These are phyloP conservation scores for Hymenochirus boettgeri DNA, from an alignment of 2,113 vertebrate species.

Conservation along the genomic window DNA sequence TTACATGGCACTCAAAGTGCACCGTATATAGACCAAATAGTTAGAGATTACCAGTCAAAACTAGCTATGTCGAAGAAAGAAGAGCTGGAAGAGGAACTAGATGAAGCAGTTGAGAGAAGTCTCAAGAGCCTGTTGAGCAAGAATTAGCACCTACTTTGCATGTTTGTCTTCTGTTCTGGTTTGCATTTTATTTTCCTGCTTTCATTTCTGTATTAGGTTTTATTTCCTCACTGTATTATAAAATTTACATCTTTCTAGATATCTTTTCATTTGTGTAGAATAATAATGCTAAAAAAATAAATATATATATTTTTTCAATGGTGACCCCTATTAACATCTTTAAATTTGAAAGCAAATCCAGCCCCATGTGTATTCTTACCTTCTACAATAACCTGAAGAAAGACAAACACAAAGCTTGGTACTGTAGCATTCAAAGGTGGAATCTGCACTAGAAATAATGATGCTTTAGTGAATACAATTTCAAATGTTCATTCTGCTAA, in stretches of 20 bases:
- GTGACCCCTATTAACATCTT: constrained; percentile 47
- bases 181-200: constrained; percentile 44
- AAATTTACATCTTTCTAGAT: constrained; percentile 62
- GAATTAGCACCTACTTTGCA: constrained; percentile 70
- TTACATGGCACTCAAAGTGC: constrained; percentile 96
- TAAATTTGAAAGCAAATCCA: too few species aligned
- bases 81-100: constrained; percentile 94
- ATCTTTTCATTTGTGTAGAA: constrained; percentile 63
- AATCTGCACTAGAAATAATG: too few species aligned
- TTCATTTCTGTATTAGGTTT: constrained; percentile 37
- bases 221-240: constrained; percentile 65
- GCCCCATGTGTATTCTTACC: too few species aligned
- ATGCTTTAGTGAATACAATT: too few species aligned
- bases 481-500: too few species aligned
- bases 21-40: constrained; percentile 97
- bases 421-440: too few species aligned
- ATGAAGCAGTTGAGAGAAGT: constrained; percentile 94
- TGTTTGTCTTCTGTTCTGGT: constrained; percentile 53
- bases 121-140: constrained; percentile 89
- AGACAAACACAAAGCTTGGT: too few species aligned
- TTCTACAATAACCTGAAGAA: too few species aligned
- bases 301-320: constrained; percentile 58
- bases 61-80: constrained; percentile 98
- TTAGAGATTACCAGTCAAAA: constrained; percentile 97
- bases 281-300: constrained; percentile 54